phyloP scores from a whole-genome alignment of 92 coral and sea anemone genomes.

The Blastomussa wellsi region DNA sequence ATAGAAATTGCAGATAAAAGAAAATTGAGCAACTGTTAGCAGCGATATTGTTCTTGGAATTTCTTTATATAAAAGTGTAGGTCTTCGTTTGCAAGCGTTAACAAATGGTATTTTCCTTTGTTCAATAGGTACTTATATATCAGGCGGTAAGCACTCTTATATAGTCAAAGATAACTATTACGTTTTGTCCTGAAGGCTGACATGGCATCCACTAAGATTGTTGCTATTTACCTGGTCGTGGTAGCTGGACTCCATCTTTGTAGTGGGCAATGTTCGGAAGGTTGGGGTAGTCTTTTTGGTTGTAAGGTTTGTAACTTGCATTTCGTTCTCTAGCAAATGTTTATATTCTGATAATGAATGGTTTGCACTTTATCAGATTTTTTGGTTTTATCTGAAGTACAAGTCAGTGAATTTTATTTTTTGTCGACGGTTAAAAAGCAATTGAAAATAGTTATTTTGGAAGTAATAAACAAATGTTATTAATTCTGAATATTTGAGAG shows the following conservation, averaged over 20 bases:
- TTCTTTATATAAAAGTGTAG: background rate
- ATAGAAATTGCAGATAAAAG: too few relatives aligned
- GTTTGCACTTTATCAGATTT: background rate
- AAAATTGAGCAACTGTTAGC: background rate
- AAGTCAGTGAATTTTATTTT: background rate
- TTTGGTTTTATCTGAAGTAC: too few relatives aligned
- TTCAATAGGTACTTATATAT: background rate
- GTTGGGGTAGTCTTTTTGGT: constrained; percentile 13
- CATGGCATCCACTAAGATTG: background rate
- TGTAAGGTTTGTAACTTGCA: constrained; percentile 1
- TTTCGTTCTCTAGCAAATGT: background rate
- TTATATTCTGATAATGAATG: background rate
- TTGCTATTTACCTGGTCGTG: background rate
- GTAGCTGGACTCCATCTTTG: background rate
- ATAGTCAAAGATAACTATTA: background rate
- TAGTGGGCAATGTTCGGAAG: background rate
- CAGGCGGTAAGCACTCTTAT: background rate
- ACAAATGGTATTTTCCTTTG: background rate
- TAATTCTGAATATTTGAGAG: too few relatives aligned
- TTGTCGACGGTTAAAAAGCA: too few relatives aligned
- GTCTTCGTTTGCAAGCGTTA: background rate
- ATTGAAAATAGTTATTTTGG: too few relatives aligned
- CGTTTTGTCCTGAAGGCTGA: background rate
- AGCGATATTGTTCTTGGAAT: too few relatives aligned
- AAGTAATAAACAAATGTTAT: too few relatives aligned